Base-by-base conservation (phyloP, 2,797 vertebrate genomes). In the Karalla daura region DNA sequence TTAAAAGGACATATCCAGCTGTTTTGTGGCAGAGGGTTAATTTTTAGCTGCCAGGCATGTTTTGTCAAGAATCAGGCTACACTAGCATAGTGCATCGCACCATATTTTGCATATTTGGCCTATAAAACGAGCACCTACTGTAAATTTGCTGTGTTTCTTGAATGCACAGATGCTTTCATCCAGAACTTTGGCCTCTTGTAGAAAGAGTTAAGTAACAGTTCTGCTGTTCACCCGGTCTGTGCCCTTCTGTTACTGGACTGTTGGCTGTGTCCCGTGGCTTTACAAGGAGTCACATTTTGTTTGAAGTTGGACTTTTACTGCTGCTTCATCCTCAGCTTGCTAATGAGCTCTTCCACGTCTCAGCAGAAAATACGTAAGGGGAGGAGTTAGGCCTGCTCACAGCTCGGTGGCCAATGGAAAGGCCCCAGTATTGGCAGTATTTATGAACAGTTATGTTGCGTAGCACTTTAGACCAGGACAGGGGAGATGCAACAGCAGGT, bases 1-100 rank as follows among this genome's bases (percentile, higher is more conserved):
- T 85, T 88, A 53, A 91, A 90, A 89, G 84, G 63, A 67, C 61
- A 71, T 59, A 70, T 84, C 85, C 88, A 90, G 86, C 86, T 91
- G 90, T 86, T 91, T 84, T 77, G 62, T 51, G 60, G 78, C 67
- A 76, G 59, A 76, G 76, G 79, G 81, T 63, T 78, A 74, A 83
- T 88, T 88, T 85, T 81, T 72, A 70, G 60, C 78, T 52, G 66
- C 30, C 75, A 72, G 72, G 59, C 72, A 80, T 83, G 78, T 86
- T 89, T 85, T 74, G 63, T 88, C 76, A 83, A 53, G 77, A 84
- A 36, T 52, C 13, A 4, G 62, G 20, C 47, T 14, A 65, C 47
- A 63, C 59, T 62, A 44, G 5, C 43, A 40, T 2, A 0, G 5
- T 13, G 27, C 7, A 23, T 65, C 27, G 46, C 15, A 5, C 23